phyloP scores from a whole-genome alignment of 1,140 invertebrate species.

The Dolichoris vasculosae region DNA sequence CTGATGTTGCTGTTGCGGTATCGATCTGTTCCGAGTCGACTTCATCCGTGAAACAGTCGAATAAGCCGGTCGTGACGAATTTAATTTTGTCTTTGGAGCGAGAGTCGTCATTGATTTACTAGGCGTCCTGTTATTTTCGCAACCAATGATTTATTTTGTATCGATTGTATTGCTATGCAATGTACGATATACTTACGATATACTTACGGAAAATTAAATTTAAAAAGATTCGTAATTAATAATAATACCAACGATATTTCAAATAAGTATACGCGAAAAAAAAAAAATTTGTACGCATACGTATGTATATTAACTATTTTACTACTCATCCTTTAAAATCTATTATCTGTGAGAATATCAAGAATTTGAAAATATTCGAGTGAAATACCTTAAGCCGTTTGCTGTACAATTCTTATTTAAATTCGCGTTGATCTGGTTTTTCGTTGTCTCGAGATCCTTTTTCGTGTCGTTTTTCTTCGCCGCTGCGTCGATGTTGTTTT shows the following conservation, averaged over 20 bases:
- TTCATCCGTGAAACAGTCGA: slow-evolving; percentile 70
- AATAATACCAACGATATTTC: too few species aligned
- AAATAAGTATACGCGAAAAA: too few species aligned
- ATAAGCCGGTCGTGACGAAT: slow-evolving; percentile 67
- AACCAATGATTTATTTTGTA: not conserved
- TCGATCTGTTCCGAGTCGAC: not conserved
- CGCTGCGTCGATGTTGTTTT: slow-evolving; percentile 59
- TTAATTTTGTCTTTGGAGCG: slow-evolving; percentile 52
- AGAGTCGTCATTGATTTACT: slow-evolving; percentile 34
- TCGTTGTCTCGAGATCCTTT: slow-evolving; percentile 59
- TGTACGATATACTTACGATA: too few species aligned
- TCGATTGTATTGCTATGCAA: not conserved
- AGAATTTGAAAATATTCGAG: not conserved
- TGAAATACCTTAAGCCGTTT: slow-evolving; percentile 26
- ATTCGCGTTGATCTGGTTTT: slow-evolving; percentile 65
- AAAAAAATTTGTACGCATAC: too few species aligned
- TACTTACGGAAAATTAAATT: too few species aligned
- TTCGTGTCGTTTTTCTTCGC: slow-evolving; percentile 59
- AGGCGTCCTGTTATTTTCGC: slow-evolving; percentile 6
- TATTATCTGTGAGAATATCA: too few species aligned
- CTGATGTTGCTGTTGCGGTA: slow-evolving; percentile 56
- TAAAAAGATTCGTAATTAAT: too few species aligned
- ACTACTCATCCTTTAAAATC: too few species aligned
- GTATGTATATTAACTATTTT: too few species aligned
- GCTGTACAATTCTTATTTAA: slow-evolving; percentile 22